Percentiles rank a stretch among this genome's conserved stretches.
Conservation (phyloP, 2,888 invertebrate species). For the Hirtodrosophila histrioides region DNA sequence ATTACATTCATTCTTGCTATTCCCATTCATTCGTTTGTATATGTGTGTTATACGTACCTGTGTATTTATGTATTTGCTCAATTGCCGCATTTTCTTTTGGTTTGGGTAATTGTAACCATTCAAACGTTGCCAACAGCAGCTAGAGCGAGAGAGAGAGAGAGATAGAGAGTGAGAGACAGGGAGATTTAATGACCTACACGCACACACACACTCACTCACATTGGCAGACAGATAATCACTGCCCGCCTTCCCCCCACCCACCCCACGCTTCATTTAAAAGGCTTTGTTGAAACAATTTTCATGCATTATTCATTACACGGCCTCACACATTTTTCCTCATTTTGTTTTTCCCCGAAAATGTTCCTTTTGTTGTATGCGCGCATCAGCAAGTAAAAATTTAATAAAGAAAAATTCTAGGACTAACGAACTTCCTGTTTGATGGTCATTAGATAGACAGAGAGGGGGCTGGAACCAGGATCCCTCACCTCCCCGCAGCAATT, state of each 20-base stretch:
- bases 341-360: constrained; percentile 52
- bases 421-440: constrained; percentile 70
- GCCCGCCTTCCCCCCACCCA: constrained; percentile 14
- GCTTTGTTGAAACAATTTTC: constrained; percentile 62
- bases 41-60: background rate
- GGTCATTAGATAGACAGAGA: constrained; percentile 53
- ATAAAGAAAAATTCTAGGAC: constrained; percentile 70
- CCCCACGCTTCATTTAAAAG: constrained; percentile 30
- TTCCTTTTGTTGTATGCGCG: constrained; percentile 8
- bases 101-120: constrained; percentile 54
- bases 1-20: background rate
- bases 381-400: constrained; percentile 67
- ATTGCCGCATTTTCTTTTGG: constrained; percentile 24
- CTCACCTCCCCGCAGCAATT: constrained; percentile 40
- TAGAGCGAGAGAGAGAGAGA: constrained; percentile 1
- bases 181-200: constrained; percentile 48
- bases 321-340: constrained; percentile 74
- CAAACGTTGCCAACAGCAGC: constrained; percentile 10
- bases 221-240: constrained; percentile 70
- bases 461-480: too few relatives aligned
- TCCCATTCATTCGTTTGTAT: background rate
- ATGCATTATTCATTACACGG: constrained; percentile 82
- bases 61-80: constrained; percentile 1
- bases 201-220: constrained; percentile 34
- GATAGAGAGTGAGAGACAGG: constrained; percentile 1